Conservation (phyloP, 2,797 vertebrate genomes). For the Epinephelus coioides region DNA sequence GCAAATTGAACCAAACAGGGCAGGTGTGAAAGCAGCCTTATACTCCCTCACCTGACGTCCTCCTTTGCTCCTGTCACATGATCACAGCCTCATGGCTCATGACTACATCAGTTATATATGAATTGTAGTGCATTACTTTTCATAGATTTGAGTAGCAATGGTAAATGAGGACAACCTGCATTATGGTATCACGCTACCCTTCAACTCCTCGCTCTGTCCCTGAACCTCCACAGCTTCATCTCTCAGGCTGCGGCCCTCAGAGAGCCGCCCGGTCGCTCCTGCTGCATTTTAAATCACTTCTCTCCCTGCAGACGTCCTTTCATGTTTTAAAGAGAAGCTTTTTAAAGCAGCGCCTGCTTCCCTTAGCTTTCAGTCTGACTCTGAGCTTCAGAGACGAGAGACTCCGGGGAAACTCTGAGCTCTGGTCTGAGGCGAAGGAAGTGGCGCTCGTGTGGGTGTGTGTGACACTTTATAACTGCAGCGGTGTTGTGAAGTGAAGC, state of each 20-base stretch:
- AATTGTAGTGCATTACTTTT: too few species aligned
- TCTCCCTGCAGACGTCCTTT: slow-evolving; percentile 37
- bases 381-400: slow-evolving; percentile 23
- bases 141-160: too few species aligned
- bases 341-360: slow-evolving; percentile 28
- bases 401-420: not conserved
- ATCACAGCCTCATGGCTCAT: too few species aligned
- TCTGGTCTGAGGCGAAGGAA: slow-evolving; percentile 28
- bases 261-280: not conserved
- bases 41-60: too few species aligned
- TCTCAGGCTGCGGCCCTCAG: slow-evolving; percentile 14
- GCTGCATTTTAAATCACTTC: slow-evolving; percentile 22
- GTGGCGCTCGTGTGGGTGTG: not conserved
- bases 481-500: not conserved
- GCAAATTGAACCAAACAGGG: too few species aligned
- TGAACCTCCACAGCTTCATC: slow-evolving; percentile 6
- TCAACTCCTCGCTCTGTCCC: not conserved
- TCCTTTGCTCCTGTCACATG: too few species aligned
- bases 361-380: not conserved
- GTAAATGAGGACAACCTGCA: too few species aligned
- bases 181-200: not conserved
- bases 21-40: too few species aligned
- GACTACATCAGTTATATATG: too few species aligned
- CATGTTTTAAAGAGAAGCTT: slow-evolving; percentile 33
- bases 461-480: slow-evolving; percentile 18